Evolutionary conservation across 2,888 invertebrate species (phyloP), one percentile per base, ranked within the genome.

Genomic region (Seira sanloemensis): DNA sequence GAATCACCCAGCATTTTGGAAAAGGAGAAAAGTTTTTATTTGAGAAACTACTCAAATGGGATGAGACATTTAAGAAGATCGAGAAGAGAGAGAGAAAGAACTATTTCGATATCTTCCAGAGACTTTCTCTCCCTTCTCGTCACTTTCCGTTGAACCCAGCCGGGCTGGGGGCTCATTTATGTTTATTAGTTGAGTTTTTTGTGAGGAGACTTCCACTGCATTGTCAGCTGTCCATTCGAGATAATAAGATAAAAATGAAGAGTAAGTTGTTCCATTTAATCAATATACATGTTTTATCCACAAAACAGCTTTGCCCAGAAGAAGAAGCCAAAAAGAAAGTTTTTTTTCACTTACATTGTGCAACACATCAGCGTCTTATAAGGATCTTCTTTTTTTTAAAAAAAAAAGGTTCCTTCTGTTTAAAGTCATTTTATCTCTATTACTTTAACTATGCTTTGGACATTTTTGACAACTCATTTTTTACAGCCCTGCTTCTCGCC

Each of bases 231-330:
- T 73, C 72, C 67, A 72, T 79, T 46, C 71, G 26, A 75, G 37
- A 78, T 62, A 80, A 81, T 81, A 54, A 71, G 75, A 85, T 81
- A 78, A 72, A 77, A 81, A 65, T 73, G 75, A 81, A 80, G 66
- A 79, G 79, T 68, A 62, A 46, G 37, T 50, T 50, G 50, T 18
- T 71, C 50, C 26, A n/a, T 24, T 58, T 69, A 62, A 78, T 58
- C 71, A 78, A 78, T 58, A 62, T 62, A 37, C 23, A 69, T 7
- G 16, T 2, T 12, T 16, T 50, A 50, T 50, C 50, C 50, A 50
- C 2, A 12, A 37, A 37, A 37, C 12, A n/a, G n/a, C n/a, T n/a
- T n/a, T n/a, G n/a, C n/a, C n/a, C n/a, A n/a, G n/a, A n/a, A n/a
- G n/a, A n/a, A n/a, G n/a, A n/a, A n/a, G n/a, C n/a, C n/a, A n/a